A percentile compares a stretch with the other conserved stretches of the same genome.
Conservation (phyloP, 2,113 vertebrate species). For the human region DNA sequence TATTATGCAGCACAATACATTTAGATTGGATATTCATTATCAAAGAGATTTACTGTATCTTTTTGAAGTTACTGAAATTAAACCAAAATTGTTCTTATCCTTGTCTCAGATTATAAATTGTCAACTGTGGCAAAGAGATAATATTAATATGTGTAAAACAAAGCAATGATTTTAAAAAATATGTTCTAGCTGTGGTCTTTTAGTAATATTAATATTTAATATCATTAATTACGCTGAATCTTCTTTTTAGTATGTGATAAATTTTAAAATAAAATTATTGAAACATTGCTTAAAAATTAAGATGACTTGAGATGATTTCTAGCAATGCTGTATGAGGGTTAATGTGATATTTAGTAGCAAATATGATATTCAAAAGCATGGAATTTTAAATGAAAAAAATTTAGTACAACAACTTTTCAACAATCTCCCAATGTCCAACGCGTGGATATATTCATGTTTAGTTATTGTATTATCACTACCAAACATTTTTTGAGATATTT, state of each 20-base stretch:
- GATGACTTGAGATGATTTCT: not conserved
- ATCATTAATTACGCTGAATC: not conserved
- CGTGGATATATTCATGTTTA: not conserved
- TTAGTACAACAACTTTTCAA: not conserved
- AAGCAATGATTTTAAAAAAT: slow-evolving; percentile 13
- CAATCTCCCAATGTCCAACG: not conserved
- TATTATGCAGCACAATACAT: slow-evolving; percentile 47
- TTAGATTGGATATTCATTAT: slow-evolving; percentile 60
- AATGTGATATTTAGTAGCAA: not conserved
- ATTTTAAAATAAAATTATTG: not conserved
- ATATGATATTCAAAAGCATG: not conserved
- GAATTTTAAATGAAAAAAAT: not conserved
- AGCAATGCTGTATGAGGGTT: not conserved
- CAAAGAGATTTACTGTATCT: slow-evolving; percentile 33
- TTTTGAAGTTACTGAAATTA: slow-evolving; percentile 61
- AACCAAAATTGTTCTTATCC: slow-evolving; percentile 44
- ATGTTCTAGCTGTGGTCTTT: not conserved
- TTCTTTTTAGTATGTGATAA: not conserved
- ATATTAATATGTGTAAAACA: not conserved
- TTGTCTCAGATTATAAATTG: slow-evolving; percentile 48
- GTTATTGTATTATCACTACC: not conserved
- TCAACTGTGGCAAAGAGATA: not conserved
- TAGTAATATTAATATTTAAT: not conserved
- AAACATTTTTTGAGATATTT: not conserved
- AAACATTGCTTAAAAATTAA: not conserved